Evolutionary conservation across 2,113 vertebrate genomes (phyloP).

Genomic region (Tympanuchus pallidicinctus): DNA sequence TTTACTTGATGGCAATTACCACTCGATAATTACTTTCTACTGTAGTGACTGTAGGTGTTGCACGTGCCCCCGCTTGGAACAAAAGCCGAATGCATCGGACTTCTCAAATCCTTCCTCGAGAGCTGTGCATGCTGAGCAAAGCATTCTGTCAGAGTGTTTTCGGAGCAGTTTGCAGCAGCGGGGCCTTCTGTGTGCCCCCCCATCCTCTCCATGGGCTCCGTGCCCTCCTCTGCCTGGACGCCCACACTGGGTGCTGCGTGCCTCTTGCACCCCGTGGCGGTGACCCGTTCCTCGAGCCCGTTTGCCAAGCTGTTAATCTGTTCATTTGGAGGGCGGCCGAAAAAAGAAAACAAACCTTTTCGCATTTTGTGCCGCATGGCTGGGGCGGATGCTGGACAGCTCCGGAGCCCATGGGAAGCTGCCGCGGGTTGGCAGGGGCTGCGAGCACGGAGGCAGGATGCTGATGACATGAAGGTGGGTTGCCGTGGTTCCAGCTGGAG

Average conservation of each 20-base stretch:
- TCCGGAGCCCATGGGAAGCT: background rate
- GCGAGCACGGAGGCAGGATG: no score
- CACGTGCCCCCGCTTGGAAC: rapidly evolving
- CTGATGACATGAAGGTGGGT: background rate
- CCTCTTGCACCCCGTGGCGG: rapidly evolving
- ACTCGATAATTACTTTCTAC: rapidly evolving
- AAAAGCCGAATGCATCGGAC: rapidly evolving
- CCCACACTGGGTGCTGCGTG: rapidly evolving
- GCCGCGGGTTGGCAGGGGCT: background rate
- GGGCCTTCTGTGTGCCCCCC: background rate
- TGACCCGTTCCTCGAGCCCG: background rate
- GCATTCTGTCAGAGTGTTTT: no score
- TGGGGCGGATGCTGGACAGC: background rate
- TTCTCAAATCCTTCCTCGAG: background rate
- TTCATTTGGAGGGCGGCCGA: background rate
- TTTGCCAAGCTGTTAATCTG: background rate
- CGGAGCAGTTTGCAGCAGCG: background rate
- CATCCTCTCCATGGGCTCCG: background rate
- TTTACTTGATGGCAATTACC: rapidly evolving
- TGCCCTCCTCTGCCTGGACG: no score
- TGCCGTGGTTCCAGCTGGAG: rapidly evolving
- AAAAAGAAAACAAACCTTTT: no score
- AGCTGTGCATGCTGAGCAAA: background rate
- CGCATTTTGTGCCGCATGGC: background rate
- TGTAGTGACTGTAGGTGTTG: rapidly evolving